Percentiles rank a stretch among this genome's conserved stretches.
These are phyloP conservation scores for Nipponia nippon DNA, from an alignment of 2,113 vertebrate species.

Conservation along the genomic window DNA sequence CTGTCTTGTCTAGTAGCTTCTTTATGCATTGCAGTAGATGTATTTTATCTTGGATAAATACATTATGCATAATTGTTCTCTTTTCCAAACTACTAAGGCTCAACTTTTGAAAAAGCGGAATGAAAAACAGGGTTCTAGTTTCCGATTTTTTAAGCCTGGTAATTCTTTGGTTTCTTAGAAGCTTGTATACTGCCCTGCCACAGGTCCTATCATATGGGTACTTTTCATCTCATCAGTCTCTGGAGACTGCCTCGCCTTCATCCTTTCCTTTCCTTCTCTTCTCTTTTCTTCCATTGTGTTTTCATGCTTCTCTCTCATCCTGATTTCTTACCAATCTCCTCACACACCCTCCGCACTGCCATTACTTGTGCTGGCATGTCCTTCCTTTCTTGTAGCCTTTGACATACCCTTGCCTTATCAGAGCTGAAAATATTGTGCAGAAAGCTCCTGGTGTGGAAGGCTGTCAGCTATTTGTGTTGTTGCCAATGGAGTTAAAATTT, in stretches of 20 bases:
- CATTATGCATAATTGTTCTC: neutral
- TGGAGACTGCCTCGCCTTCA: neutral
- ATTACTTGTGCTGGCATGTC: neutral
- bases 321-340: neutral
- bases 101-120: neutral
- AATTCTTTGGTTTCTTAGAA: neutral
- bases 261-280: neutral
- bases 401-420: neutral
- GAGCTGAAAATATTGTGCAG: neutral
- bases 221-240: neutral
- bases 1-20: neutral
- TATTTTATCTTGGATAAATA: constrained; percentile 1
- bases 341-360: neutral
- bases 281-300: neutral
- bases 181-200: neutral
- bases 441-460: neutral
- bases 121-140: neutral
- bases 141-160: neutral
- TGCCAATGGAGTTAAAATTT: neutral
- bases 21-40: neutral
- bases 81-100: neutral
- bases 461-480: neutral
- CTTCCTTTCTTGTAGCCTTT: neutral
- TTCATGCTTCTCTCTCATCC: neutral
- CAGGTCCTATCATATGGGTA: rapidly evolving